phyloP scores from a whole-genome alignment of 2,888 invertebrate genomes.

The Trissolcus japonicus region DNA sequence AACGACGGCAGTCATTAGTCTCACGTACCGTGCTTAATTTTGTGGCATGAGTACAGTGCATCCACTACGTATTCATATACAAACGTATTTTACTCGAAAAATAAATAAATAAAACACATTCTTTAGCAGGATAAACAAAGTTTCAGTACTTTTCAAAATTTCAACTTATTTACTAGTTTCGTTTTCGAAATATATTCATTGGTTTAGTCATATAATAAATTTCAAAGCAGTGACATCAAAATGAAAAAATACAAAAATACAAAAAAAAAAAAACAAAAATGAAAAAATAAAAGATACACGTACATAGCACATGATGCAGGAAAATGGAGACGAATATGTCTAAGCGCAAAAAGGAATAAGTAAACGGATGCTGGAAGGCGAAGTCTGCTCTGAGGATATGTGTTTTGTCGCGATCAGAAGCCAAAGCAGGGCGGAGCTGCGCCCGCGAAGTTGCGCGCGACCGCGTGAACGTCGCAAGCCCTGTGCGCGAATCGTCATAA shows the following conservation, averaged over 20 bases:
- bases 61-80: slow-evolving; percentile 35
- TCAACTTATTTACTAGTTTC: too few species aligned
- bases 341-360: slow-evolving; percentile 26
- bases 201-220: too few species aligned
- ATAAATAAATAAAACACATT: neutral
- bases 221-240: too few species aligned
- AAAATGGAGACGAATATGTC: slow-evolving; percentile 35
- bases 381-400: slow-evolving; percentile 32
- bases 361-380: slow-evolving; percentile 46
- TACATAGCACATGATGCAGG: slow-evolving; percentile 1
- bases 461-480: slow-evolving; percentile 61
- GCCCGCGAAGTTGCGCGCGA: slow-evolving; percentile 72
- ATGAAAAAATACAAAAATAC: too few species aligned
- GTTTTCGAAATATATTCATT: too few species aligned
- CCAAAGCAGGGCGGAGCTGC: slow-evolving; percentile 72
- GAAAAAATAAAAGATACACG: too few species aligned
- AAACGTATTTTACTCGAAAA: neutral
- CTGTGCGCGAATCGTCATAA: slow-evolving; percentile 65
- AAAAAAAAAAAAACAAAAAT: too few species aligned
- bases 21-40: slow-evolving; percentile 61
- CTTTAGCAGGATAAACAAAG: too few species aligned
- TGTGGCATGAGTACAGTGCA: slow-evolving; percentile 21
- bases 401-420: slow-evolving; percentile 36
- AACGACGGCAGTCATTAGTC: slow-evolving; percentile 60
- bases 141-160: too few species aligned